A percentile compares a stretch with the other conserved stretches of the same genome.
Conservation (phyloP, 2,797 vertebrate species). For the Sarcoramphus papa region DNA sequence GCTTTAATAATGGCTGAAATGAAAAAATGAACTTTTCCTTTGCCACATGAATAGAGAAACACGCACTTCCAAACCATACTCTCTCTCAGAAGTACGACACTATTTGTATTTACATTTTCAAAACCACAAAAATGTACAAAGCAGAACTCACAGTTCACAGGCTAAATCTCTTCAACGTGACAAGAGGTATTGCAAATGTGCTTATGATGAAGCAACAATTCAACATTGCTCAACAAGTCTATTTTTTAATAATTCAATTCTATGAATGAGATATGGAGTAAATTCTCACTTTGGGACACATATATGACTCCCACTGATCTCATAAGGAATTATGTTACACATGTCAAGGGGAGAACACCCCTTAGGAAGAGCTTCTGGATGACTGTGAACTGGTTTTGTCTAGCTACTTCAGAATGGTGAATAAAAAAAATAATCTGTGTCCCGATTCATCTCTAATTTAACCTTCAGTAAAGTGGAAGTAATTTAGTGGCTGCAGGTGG, state of each 20-base stretch:
- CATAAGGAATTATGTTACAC: background rate
- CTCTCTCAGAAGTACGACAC: background rate
- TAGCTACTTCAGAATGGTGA: background rate
- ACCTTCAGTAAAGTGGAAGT: background rate
- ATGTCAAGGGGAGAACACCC: background rate
- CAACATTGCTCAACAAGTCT: background rate
- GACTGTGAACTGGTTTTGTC: background rate
- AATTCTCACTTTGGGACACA: background rate
- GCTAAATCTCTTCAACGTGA: background rate
- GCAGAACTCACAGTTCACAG: background rate
- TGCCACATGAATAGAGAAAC: background rate
- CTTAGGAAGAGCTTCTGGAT: background rate
- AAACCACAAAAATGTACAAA: background rate
- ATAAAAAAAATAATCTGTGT: background rate
- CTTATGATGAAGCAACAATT: background rate
- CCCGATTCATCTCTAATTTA: background rate
- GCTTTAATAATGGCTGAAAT: background rate
- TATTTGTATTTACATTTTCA: background rate
- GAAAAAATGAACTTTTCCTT: background rate
- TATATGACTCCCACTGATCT: background rate
- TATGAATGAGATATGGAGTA: background rate
- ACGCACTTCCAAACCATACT: background rate
- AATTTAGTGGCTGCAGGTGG: background rate
- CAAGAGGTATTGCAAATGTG: background rate
- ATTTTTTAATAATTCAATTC: background rate